Base-by-base conservation (phyloP, 2,888 invertebrate species). In the Polydrusus cervinus region DNA sequence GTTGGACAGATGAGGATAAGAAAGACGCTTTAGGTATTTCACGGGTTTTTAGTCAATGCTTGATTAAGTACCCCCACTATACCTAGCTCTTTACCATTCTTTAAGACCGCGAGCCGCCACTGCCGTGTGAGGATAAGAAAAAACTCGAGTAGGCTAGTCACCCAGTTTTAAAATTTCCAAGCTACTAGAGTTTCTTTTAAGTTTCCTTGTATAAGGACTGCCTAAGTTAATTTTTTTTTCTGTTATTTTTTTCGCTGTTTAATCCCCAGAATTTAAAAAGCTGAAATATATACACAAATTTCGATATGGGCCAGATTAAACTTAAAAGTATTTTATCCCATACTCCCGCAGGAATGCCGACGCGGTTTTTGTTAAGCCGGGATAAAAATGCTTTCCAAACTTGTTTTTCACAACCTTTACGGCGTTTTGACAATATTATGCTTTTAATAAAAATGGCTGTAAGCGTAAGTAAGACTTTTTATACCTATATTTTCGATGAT, bases 401-500 rank as follows among this genome's bases (percentile, higher is more conserved):
- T 47, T 16, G 47, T 47, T 47, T 47, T 47, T 16, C 47, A 1
- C 0, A 47, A 43, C 13, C 43, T 43, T 47, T 14, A 47, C 9
- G 47, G 14, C 9, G 3, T 14, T 47, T 47, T 47, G 47, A 47
- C 47, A 47, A 16, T 47, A 47, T 47, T 16, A 47, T 47, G 47
- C 47, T 47, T 47, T 47, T 47, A 47, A 47, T 47, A 16, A 9
- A 47, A 47, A 47, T 47, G 47, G n/a, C 13, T 43, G n/a, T 43
- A 10, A 43, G 43, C 43, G 43, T 43, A 34, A 34, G 9, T 34
- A 34, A 34, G 34, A 34, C 34, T 34, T 34, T 43, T 43, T 43
- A n/a, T n/a, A 47, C 30, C 20, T 30, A 47, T 30, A 49, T 25
- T 30, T 65, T 65, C 30, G 30, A 25, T 47, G 47, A 47, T 65